Evolutionary conservation across 2,797 vertebrate genomes (phyloP).

Genomic region (Hozukius guyotensis): DNA sequence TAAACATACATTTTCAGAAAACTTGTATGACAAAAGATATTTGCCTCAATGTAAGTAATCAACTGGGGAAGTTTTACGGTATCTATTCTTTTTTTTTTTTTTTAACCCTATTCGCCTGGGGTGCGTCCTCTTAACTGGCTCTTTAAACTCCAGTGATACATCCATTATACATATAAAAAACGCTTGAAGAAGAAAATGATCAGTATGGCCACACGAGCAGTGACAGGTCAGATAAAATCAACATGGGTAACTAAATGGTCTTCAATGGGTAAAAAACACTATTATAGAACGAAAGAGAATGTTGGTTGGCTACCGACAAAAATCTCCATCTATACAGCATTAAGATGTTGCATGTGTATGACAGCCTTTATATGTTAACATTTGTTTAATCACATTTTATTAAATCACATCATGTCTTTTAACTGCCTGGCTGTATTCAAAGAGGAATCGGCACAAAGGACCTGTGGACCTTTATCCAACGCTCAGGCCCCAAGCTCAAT

Average conservation of each 20-base stretch:
- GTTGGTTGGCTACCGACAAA: constrained; percentile 16
- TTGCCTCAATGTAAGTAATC: no score
- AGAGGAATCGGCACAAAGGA: constrained; percentile 22
- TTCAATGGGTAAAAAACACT: not conserved
- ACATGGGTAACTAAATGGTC: not conserved
- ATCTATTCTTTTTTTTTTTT: no score
- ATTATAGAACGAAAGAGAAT: not conserved
- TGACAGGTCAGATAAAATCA: constrained; percentile 6
- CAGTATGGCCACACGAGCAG: not conserved
- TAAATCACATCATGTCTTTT: constrained; percentile 40
- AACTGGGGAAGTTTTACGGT: no score
- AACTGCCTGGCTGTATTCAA: constrained; percentile 31
- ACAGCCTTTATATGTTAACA: constrained; percentile 39
- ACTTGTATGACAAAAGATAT: no score
- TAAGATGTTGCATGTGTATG: constrained; percentile 33
- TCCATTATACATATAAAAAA: not conserved
- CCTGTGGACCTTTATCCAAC: no score
- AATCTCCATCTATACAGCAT: constrained; percentile 3
- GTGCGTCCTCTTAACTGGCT: not conserved
- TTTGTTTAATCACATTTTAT: constrained; percentile 47
- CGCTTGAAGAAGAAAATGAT: not conserved
- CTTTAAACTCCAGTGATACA: not conserved
- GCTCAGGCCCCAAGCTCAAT: no score
- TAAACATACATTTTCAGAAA: no score
- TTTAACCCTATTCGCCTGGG: no score